phyloP scores from a whole-genome alignment of 1,140 invertebrate genomes.

The Bombus vancouverensis region DNA sequence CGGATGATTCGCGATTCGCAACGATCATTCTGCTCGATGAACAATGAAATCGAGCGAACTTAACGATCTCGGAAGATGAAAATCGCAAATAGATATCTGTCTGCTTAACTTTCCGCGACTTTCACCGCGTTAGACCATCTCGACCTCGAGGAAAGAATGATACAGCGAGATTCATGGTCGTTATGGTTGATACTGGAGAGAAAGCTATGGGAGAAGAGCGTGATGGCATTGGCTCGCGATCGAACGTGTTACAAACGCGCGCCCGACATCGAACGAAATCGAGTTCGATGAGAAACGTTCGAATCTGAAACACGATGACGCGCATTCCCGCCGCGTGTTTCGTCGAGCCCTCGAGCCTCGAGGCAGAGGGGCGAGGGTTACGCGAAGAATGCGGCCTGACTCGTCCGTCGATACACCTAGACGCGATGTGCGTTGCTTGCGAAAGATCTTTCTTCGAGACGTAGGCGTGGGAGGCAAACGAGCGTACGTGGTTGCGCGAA shows the following conservation, averaged over 20 bases:
- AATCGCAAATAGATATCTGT: not conserved
- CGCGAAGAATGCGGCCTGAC: constrained; percentile 34
- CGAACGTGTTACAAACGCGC: not conserved
- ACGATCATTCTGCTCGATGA: not conserved
- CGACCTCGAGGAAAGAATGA: not conserved
- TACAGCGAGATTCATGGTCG: not conserved
- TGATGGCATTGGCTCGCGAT: not conserved
- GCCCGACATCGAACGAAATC: not conserved
- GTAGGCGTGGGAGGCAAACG: constrained; percentile 25
- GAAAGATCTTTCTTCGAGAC: constrained; percentile 31
- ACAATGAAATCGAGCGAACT: not conserved
- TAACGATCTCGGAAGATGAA: not conserved
- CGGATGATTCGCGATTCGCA: not conserved
- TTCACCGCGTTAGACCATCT: not conserved
- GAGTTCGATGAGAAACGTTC: not conserved
- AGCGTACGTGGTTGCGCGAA: not conserved
- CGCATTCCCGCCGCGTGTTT: constrained; percentile 15
- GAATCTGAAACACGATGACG: not conserved
- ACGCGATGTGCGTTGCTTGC: not conserved
- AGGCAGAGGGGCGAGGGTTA: not conserved
- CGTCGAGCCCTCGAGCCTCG: not conserved
- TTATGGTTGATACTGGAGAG: not conserved
- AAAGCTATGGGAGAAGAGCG: not conserved
- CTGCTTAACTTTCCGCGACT: not conserved
- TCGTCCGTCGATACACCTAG: constrained; percentile 16